These are phyloP conservation scores for Branchipolynoe longqiensis DNA, from an alignment of 2,888 invertebrate genomes.

Conservation along the genomic window DNA sequence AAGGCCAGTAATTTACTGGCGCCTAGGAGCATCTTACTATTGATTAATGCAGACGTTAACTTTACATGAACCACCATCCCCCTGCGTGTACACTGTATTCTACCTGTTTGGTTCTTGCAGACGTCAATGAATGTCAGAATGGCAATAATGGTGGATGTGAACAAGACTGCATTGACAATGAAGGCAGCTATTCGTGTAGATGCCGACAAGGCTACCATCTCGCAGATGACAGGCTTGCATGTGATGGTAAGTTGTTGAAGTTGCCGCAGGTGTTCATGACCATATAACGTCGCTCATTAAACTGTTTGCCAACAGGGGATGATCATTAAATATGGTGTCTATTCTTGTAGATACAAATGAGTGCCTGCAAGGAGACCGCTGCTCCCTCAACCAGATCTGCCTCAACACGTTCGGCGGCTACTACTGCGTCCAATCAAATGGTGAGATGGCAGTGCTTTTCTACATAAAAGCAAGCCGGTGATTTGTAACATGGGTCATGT, in stretches of 20 bases:
- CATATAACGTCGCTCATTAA: too few species aligned
- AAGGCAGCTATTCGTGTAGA: slow-evolving; percentile 36
- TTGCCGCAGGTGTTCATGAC: too few species aligned
- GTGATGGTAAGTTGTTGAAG: slow-evolving; percentile 40
- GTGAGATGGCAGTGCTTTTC: too few species aligned
- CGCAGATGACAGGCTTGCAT: background rate
- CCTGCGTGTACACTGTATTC: too few species aligned
- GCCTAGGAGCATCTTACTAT: too few species aligned
- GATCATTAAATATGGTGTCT: background rate
- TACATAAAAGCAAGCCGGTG: too few species aligned
- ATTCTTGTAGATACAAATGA: slow-evolving; percentile 39
- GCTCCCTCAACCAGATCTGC: slow-evolving; percentile 21
- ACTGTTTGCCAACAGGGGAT: too few species aligned
- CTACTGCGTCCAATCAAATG: slow-evolving; percentile 17
- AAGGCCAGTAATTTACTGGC: too few species aligned
- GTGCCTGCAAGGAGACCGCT: background rate
- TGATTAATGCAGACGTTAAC: too few species aligned
- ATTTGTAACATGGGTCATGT: too few species aligned
- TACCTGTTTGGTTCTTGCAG: background rate
- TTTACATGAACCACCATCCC: too few species aligned
- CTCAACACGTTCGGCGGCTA: slow-evolving; percentile 42
- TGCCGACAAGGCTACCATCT: slow-evolving; percentile 14
- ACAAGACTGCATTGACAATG: slow-evolving; percentile 34
- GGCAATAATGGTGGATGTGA: slow-evolving; percentile 50
- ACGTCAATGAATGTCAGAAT: slow-evolving; percentile 42